Percentiles rank a stretch among this genome's conserved stretches.
Evolutionary conservation across 2,797 vertebrate genomes (phyloP).

Genomic region (Passerculus sandwichensis): DNA sequence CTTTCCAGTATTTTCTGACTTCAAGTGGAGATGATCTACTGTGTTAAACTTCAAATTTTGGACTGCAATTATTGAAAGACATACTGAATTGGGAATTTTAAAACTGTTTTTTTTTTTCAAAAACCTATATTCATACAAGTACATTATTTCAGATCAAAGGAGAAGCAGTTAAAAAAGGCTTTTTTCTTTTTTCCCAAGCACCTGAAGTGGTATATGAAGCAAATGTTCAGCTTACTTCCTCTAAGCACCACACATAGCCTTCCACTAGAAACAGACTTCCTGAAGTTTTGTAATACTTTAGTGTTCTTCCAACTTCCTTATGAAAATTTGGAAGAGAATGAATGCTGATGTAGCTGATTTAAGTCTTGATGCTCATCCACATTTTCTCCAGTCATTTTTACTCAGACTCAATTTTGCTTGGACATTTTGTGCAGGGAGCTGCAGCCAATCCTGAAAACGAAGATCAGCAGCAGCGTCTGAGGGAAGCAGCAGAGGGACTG

Average conservation of each 20-base stretch:
- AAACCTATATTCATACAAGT: background rate
- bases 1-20: background rate
- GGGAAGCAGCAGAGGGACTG: conserved; percentile 95
- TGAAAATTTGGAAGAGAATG: background rate
- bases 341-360: background rate
- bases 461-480: conserved; percentile 94
- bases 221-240: background rate
- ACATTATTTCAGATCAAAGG: background rate
- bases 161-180: background rate
- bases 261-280: background rate
- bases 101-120: background rate
- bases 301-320: background rate
- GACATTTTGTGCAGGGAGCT: conserved; percentile 84
- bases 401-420: background rate
- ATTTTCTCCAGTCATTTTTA: background rate
- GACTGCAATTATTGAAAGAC: background rate
- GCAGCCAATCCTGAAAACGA: conserved; percentile 98
- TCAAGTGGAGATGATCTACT: background rate
- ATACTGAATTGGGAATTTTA: background rate
- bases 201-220: background rate
- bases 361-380: background rate
- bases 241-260: background rate
- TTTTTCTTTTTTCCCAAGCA: background rate
- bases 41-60: background rate
- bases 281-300: background rate